phyloP scores from a whole-genome alignment of 2,888 invertebrate genomes.

The Catonia carolina region DNA sequence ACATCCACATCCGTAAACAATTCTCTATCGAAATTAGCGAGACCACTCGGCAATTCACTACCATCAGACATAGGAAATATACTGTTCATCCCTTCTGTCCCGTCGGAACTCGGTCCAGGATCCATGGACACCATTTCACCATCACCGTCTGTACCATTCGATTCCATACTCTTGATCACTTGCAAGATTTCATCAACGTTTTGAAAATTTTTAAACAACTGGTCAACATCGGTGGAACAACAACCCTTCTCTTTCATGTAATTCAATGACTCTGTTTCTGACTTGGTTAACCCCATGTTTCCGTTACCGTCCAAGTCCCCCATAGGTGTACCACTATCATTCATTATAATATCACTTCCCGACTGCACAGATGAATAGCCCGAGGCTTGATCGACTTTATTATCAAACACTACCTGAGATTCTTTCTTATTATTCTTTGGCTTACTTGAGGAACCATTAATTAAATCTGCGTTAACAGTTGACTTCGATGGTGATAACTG shows the following conservation, averaged over 20 bases:
- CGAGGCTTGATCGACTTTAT: constrained; percentile 13
- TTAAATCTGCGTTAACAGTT: neutral
- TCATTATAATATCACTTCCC: constrained; percentile 30
- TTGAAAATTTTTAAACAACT: constrained; percentile 55
- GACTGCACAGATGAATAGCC: constrained; percentile 14
- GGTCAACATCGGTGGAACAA: constrained; percentile 54
- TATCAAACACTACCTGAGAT: neutral
- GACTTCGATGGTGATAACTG: no score
- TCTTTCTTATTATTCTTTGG: neutral
- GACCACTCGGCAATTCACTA: constrained; percentile 38
- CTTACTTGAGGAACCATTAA: constrained; percentile 2
- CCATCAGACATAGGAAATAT: constrained; percentile 40
- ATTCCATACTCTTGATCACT: constrained; percentile 68
- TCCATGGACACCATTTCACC: constrained; percentile 35
- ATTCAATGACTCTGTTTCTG: constrained; percentile 35
- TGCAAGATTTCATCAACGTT: constrained; percentile 62
- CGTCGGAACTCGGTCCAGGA: constrained; percentile 35
- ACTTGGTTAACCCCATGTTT: constrained; percentile 44
- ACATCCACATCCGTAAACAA: constrained; percentile 48
- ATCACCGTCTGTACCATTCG: constrained; percentile 38
- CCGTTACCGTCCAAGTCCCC: constrained; percentile 42
- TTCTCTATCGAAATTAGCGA: constrained; percentile 37
- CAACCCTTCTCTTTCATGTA: constrained; percentile 46
- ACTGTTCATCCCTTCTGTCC: constrained; percentile 32
- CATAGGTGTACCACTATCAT: constrained; percentile 37